Base-by-base conservation (phyloP, 1,140 invertebrate genomes). In the Rhagoletis pomonella region DNA sequence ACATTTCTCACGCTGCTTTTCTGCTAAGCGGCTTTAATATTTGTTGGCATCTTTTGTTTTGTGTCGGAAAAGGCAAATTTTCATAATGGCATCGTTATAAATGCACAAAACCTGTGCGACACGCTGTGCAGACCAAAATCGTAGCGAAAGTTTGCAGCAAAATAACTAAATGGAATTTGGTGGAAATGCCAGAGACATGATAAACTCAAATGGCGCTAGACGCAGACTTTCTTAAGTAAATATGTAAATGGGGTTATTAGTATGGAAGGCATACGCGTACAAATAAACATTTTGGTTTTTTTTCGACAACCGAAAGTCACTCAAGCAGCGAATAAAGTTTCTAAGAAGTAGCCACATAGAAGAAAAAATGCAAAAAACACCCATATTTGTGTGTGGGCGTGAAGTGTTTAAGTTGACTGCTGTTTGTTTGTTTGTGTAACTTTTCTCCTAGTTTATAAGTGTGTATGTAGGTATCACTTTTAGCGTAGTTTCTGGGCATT, bases 121-220 rank as follows among this genome's bases (percentile, higher is more conserved):
- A 44, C 17, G 67, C 67, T 47, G 4, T 14, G 42, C 67, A 47
- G 44, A 47, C 10, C 14, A 47, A 73, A 73, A 29, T 44, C 14
- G 4, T 1, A 42, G 12, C 50, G 67, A 73, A 5, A 55, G 29
- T 55, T 55, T 55, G 5, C 50, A 10, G 50, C 2, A 55, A 42
- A 73, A 73, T 47, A 73, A 73, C 67, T 73, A 73, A 73, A 73
- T 73, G 67, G 44, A 73, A 73, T 73, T n/a, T 73, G 12, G 42
- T 55, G 39, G 12, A 4, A 73, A 73, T 4, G 4, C 12, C 42
- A 14, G 39, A 14, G 50, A 47, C 10, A 44, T 73, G 42, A 65
- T 65, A 29, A 73, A 73, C 9, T 73, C 67, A 44, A n/a, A 47
- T 39, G 42, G 42, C 42, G 42, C 14, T 73, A 47, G 29, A 42